A percentile compares a stretch with the other conserved stretches of the same genome.
Evolutionary conservation across 2,113 vertebrate genomes (phyloP).

Genomic region (Ptilorrhoa leucosticta): DNA sequence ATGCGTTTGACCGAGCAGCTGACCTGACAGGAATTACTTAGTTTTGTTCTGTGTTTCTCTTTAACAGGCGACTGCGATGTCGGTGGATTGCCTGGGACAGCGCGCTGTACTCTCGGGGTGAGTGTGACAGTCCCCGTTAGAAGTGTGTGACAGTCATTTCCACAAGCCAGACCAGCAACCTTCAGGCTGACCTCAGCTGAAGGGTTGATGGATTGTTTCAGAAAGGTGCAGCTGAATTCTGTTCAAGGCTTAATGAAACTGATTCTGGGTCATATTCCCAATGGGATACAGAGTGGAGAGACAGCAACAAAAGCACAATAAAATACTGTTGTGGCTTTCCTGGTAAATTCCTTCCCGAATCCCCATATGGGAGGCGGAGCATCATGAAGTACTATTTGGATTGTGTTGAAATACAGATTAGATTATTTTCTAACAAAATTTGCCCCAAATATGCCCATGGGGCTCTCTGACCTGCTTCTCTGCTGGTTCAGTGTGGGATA

Average conservation of each 20-base stretch:
- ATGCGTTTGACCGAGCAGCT: not conserved
- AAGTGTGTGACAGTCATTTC: not conserved
- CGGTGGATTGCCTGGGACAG: slow-evolving; percentile 93
- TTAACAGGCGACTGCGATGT: slow-evolving; percentile 94
- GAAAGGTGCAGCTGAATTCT: not conserved
- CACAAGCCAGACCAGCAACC: not conserved
- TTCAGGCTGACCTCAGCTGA: not conserved
- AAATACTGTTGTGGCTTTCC: not conserved
- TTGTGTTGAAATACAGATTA: not conserved
- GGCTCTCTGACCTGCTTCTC: not conserved
- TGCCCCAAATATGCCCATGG: not conserved
- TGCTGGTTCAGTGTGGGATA: not conserved
- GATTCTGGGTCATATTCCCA: not conserved
- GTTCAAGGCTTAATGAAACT: not conserved
- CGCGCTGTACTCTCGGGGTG: slow-evolving; percentile 94
- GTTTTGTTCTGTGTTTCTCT: slow-evolving; percentile 7
- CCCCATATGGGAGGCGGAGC: not conserved
- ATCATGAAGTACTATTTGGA: not conserved
- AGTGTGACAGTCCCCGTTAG: slow-evolving; percentile 42
- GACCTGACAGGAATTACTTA: not conserved
- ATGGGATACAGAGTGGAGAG: not conserved
- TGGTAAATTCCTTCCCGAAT: not conserved
- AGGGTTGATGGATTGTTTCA: not conserved
- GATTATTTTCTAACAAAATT: not conserved
- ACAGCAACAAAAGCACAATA: not conserved